These are phyloP conservation scores for Amiota mariae DNA, from an alignment of 2,888 invertebrate genomes.

Conservation along the genomic window DNA sequence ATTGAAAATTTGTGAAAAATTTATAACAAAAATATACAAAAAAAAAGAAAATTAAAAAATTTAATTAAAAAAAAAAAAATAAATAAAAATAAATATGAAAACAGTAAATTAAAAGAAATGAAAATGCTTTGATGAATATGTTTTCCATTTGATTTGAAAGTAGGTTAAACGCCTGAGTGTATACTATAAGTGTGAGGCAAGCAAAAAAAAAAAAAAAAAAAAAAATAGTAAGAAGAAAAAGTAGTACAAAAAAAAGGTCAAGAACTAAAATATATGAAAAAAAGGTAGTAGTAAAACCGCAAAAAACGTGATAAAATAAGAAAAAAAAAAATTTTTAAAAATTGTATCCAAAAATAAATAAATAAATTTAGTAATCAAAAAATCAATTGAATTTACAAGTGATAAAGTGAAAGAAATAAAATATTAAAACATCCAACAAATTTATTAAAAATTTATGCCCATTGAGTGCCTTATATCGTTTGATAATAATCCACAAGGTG, in stretches of 20 bases:
- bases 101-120: constrained; percentile 21
- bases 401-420: constrained; percentile 37
- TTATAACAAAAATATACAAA: constrained; percentile 16
- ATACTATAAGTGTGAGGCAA: not conserved
- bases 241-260: not conserved
- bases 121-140: not conserved
- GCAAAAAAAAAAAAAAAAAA: constrained; percentile 37
- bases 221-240: too few relatives aligned
- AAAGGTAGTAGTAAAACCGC: constrained; percentile 50
- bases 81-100: constrained; percentile 26
- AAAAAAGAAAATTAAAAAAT: constrained; percentile 31
- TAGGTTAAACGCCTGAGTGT: constrained; percentile 19
- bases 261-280: constrained; percentile 31
- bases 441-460: constrained; percentile 69
- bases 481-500: constrained; percentile 73
- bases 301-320: not conserved
- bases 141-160: not conserved
- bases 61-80: constrained; percentile 41
- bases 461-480: constrained; percentile 74
- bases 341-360: constrained; percentile 34
- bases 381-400: constrained; percentile 16
- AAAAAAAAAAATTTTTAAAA: not conserved
- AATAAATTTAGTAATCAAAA: constrained; percentile 45
- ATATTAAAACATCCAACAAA: constrained; percentile 26
- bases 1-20: constrained; percentile 19